These are phyloP conservation scores for Aurelia sp. DNA, from an alignment of 30 jellyfish, hydroid and myxozoan genomes.

Conservation along the genomic window DNA sequence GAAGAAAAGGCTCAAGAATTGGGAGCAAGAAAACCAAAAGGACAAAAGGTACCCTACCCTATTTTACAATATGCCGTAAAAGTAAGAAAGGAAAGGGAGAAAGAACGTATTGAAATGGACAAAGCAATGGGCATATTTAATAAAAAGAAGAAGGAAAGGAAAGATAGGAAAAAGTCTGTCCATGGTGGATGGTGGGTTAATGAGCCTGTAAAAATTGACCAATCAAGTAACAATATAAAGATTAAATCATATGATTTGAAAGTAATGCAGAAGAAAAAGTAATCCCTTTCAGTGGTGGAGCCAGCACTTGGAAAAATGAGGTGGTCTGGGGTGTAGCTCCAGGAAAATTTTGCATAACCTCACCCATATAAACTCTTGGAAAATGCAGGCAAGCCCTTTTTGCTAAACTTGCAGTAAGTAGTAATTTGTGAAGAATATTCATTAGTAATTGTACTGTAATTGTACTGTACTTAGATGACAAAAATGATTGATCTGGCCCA, in stretches of 20 bases:
- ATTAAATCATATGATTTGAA: constrained; percentile 35
- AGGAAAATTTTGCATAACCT: too few species aligned
- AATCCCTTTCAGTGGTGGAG: too few species aligned
- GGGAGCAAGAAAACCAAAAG: constrained; percentile 82
- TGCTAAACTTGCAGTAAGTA: too few species aligned
- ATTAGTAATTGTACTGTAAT: too few species aligned
- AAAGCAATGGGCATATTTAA: constrained; percentile 77
- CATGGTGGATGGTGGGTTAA: constrained; percentile 81
- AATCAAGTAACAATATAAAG: constrained; percentile 37
- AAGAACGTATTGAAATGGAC: constrained; percentile 59
- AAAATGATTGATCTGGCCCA: too few species aligned
- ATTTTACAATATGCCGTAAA: constrained; percentile 51
- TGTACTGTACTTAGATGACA: too few species aligned
- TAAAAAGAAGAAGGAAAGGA: constrained; percentile 67
- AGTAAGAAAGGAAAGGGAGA: constrained; percentile 48
- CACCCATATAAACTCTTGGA: too few species aligned
- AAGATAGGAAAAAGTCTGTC: constrained; percentile 16
- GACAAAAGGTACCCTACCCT: constrained; percentile 81
- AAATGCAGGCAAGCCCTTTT: too few species aligned
- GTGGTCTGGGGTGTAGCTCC: too few species aligned
- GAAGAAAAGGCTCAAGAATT: constrained; percentile 61
- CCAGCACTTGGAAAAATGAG: too few species aligned
- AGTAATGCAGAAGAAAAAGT: constrained; percentile 6
- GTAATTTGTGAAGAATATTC: too few species aligned
- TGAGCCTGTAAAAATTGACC: constrained; percentile 45